Evolutionary conservation across 2,797 vertebrate genomes (phyloP).

Genomic region (Coranthus polyacanthus): DNA sequence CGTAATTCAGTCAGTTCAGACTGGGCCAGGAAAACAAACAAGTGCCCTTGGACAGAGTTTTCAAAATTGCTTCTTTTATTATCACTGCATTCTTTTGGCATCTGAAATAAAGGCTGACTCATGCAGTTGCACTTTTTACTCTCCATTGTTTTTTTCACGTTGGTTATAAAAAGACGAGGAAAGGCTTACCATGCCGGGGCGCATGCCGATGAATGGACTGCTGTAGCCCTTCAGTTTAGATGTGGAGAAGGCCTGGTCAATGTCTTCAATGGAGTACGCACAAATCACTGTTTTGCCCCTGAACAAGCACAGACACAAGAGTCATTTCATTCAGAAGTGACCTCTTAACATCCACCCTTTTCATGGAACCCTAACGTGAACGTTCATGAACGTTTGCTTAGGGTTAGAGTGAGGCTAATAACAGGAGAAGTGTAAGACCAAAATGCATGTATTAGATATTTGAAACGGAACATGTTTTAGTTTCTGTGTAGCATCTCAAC

Average conservation of each 20-base stretch:
- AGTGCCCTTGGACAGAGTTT: constrained; percentile 33
- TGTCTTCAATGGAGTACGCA: constrained; percentile 86
- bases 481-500: too few species aligned
- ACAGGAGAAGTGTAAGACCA: too few species aligned
- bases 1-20: constrained; percentile 7
- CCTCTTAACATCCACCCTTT: neutral
- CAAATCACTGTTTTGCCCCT: constrained; percentile 89
- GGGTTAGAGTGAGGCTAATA: too few species aligned
- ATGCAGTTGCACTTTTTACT: neutral
- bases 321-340: constrained; percentile 8
- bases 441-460: too few species aligned
- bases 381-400: too few species aligned
- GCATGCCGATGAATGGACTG: constrained; percentile 63
- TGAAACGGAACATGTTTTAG: too few species aligned
- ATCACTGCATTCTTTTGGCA: constrained; percentile 16
- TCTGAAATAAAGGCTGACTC: constrained; percentile 29
- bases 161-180: neutral
- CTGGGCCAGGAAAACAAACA: constrained; percentile 8
- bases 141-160: constrained; percentile 1
- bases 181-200: constrained; percentile 84
- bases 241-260: constrained; percentile 82
- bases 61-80: constrained; percentile 42
- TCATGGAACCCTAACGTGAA: too few species aligned
- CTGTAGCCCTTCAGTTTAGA: constrained; percentile 86
- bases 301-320: constrained; percentile 10